Evolutionary conservation across 1,140 invertebrate genomes (phyloP).

Genomic region (Conus betulinus): DNA sequence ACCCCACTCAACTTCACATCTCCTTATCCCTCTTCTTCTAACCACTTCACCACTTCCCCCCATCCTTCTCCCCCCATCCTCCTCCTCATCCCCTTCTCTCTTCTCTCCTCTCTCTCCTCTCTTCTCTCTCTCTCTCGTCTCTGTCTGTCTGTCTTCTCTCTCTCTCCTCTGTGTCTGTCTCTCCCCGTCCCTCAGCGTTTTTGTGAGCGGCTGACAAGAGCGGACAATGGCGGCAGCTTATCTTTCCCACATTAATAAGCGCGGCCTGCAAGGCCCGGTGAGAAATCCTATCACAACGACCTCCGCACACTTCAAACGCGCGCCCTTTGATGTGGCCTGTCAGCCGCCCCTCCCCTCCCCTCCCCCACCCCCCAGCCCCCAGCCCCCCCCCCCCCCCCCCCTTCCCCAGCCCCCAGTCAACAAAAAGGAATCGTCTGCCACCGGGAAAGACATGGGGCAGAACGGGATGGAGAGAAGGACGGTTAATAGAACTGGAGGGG

Average conservation of each 20-base stretch:
- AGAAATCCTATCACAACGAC: constrained; percentile 15
- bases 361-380: no score
- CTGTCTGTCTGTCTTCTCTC: neutral
- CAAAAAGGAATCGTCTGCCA: neutral
- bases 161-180: no score
- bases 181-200: no score
- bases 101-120: neutral
- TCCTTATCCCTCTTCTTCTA: no score
- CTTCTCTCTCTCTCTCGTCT: neutral
- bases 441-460: neutral
- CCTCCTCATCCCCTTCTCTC: neutral
- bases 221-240: constrained; percentile 11
- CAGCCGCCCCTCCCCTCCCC: neutral
- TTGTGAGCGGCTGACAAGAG: constrained; percentile 17
- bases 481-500: neutral
- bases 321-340: neutral
- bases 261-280: neutral
- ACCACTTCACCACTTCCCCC: neutral
- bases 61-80: neutral
- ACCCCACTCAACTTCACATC: no score
- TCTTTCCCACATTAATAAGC: constrained; percentile 32
- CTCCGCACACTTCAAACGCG: neutral
- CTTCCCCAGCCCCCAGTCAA: neutral
- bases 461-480: neutral
- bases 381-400: no score